Conservation (phyloP, 2,797 vertebrate genomes). For the Agapornis canus region DNA sequence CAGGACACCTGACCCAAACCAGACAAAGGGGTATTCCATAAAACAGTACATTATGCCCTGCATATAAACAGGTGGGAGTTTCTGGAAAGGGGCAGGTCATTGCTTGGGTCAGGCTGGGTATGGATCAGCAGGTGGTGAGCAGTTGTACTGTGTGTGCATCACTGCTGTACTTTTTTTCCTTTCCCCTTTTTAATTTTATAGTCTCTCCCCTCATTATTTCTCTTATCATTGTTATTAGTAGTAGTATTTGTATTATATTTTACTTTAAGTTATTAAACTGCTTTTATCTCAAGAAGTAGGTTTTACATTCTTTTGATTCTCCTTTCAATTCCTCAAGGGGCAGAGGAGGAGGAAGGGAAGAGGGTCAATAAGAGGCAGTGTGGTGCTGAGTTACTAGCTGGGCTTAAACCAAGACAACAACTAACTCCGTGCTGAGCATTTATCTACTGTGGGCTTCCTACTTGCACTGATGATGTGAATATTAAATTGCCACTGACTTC, state of each 20-base stretch:
- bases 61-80: not conserved
- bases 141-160: not conserved
- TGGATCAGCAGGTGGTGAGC: not conserved
- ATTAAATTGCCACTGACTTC: conserved; percentile 60
- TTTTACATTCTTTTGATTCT: not conserved
- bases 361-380: not conserved
- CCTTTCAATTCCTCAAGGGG: not conserved
- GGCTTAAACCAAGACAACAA: not conserved
- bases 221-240: not conserved
- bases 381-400: not conserved
- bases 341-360: not conserved
- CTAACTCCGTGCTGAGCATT: not conserved
- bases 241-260: not conserved
- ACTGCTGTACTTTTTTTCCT: not conserved
- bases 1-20: not conserved
- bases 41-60: not conserved
- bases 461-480: conserved; percentile 36
- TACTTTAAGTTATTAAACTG: not conserved
- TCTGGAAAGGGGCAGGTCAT: not conserved
- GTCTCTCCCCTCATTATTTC: not conserved
- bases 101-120: not conserved
- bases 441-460: not conserved
- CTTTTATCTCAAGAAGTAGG: not conserved
- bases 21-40: not conserved
- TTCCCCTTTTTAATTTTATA: not conserved